Evolutionary conservation across 2,113 vertebrate genomes (phyloP).

Genomic region (Peromyscus californicus): DNA sequence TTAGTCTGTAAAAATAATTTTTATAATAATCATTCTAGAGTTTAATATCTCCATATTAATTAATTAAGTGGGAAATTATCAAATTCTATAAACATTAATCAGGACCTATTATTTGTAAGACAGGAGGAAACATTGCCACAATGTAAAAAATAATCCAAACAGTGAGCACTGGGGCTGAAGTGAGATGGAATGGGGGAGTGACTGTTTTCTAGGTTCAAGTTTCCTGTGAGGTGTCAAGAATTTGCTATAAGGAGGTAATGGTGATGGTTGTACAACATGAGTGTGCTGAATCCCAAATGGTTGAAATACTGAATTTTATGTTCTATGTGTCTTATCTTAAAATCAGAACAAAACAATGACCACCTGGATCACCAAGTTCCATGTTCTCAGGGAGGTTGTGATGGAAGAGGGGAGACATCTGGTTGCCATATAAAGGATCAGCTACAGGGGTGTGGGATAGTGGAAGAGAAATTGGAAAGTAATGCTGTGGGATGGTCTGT

Average conservation of each 20-base stretch:
- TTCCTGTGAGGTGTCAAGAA: neutral
- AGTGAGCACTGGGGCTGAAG: neutral
- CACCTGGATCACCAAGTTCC: neutral
- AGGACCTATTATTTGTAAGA: neutral
- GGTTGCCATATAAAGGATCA: neutral
- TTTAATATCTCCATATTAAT: constrained; percentile 8
- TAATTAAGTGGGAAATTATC: neutral
- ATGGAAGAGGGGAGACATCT: no score
- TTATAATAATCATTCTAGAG: neutral
- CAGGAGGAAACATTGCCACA: neutral
- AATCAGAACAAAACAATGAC: neutral
- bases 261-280: neutral
- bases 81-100: constrained; percentile 23
- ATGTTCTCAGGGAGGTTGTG: neutral
- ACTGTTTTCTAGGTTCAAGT: accelerated
- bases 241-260: neutral
- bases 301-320: neutral
- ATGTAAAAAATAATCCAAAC: neutral
- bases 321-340: neutral
- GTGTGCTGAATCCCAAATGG: neutral
- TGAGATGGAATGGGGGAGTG: neutral
- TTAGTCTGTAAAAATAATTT: constrained; percentile 37
- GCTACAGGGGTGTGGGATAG: neutral
- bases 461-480: neutral
- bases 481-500: no score